Evolutionary conservation across 2,113 vertebrate species (phyloP).

Genomic region (Phainopepla nitens): DNA sequence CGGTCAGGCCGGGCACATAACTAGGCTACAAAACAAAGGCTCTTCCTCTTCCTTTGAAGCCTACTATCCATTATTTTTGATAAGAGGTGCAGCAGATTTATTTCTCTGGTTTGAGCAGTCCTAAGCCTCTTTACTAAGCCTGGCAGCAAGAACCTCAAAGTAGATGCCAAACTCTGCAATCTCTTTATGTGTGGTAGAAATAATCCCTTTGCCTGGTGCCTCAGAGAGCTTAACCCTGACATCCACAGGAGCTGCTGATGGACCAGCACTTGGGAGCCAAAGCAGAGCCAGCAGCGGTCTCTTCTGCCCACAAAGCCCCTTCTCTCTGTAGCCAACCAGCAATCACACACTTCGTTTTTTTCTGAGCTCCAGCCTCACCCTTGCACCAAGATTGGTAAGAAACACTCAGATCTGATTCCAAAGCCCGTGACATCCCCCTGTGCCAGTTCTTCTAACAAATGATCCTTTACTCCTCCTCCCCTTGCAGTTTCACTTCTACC

Average conservation of each 20-base stretch:
- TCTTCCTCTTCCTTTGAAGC: conserved; percentile 23
- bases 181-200: conserved; percentile 11
- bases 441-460: background rate
- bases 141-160: conserved; percentile 21
- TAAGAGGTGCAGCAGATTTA: conserved; percentile 34
- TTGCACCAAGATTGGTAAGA: background rate
- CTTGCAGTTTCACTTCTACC: background rate
- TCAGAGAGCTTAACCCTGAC: background rate
- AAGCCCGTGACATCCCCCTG: background rate
- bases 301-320: background rate
- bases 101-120: background rate
- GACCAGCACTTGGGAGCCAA: background rate
- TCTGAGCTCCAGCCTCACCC: background rate
- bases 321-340: background rate
- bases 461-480: background rate
- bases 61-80: background rate
- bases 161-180: conserved; percentile 32
- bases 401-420: background rate
- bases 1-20: background rate
- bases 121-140: conserved; percentile 47
- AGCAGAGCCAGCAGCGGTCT: background rate
- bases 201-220: background rate
- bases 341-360: background rate
- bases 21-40: conserved; percentile 10
- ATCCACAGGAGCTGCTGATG: background rate